Percentiles rank a stretch among this genome's conserved stretches.
phyloP scores from a whole-genome alignment of 2,797 vertebrate species.

The Yasuhikotakia modesta region DNA sequence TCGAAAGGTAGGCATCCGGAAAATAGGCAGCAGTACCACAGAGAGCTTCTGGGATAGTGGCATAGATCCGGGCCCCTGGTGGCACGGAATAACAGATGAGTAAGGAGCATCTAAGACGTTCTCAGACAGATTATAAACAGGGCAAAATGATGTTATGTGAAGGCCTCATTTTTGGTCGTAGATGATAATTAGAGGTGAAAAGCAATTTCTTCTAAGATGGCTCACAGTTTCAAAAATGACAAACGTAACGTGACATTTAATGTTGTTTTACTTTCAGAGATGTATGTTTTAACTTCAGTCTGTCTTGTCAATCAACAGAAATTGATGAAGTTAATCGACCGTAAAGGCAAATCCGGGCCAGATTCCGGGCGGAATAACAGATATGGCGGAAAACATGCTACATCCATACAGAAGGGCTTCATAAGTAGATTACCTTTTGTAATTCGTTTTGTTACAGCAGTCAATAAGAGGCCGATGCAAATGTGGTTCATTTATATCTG shows the following conservation, averaged over 20 bases:
- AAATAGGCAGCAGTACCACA: constrained; percentile 24
- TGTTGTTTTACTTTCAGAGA: neutral
- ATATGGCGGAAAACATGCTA: constrained; percentile 80
- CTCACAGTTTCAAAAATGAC: neutral
- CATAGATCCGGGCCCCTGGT: constrained; percentile 54
- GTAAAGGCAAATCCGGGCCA: constrained; percentile 63
- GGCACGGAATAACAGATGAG: constrained; percentile 65
- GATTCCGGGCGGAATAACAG: constrained; percentile 65
- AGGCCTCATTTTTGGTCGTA: neutral
- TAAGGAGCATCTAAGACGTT: constrained; percentile 63
- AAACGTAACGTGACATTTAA: too few relatives aligned
- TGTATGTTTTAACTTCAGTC: neutral
- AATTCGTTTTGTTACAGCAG: constrained; percentile 92
- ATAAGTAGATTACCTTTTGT: constrained; percentile 95
- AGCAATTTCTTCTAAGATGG: neutral
- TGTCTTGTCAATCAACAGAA: constrained; percentile 27
- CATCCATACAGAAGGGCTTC: constrained; percentile 85
- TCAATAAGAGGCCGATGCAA: constrained; percentile 96
- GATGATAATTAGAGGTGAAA: neutral
- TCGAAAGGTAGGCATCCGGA: constrained; percentile 58
- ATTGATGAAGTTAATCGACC: constrained; percentile 72
- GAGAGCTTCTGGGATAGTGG: constrained; percentile 42
- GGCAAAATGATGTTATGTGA: neutral
- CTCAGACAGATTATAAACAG: constrained; percentile 37
- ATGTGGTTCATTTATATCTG: constrained; percentile 99